Evolutionary conservation across 1,140 invertebrate species (phyloP).

Genomic region (Maniola jurtina): DNA sequence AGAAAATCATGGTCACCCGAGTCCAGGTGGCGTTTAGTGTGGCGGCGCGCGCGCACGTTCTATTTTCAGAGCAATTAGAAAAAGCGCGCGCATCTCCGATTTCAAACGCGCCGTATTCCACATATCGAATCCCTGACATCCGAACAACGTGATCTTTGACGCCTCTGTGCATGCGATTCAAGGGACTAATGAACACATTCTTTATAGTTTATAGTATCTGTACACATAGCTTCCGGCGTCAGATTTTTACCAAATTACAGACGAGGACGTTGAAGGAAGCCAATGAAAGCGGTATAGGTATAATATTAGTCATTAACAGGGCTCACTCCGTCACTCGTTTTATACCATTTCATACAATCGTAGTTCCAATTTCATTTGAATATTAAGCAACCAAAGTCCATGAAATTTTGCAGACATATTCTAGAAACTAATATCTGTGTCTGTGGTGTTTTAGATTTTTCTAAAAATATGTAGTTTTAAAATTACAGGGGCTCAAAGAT

Average conservation of each 20-base stretch:
- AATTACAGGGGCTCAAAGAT: no score
- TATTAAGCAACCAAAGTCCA: no score
- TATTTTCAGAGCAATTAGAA: conserved; percentile 66
- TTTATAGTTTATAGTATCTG: conserved; percentile 10
- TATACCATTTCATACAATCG: no score
- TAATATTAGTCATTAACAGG: no score
- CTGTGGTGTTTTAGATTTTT: no score
- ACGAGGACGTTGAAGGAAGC: no score
- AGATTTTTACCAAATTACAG: neutral
- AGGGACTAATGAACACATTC: conserved; percentile 5
- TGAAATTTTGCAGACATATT: no score
- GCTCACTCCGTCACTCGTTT: no score
- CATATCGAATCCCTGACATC: conserved; percentile 15
- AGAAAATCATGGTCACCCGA: conserved; percentile 24
- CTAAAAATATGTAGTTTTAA: no score
- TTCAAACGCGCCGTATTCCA: conserved; percentile 37
- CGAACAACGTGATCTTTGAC: conserved; percentile 11
- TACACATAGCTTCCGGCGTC: neutral
- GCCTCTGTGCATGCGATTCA: conserved; percentile 13
- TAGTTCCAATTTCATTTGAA: no score
- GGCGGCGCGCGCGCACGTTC: conserved; percentile 33
- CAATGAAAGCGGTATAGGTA: no score
- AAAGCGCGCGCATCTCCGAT: conserved; percentile 40
- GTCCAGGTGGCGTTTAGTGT: conserved; percentile 46
- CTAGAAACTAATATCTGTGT: no score